Evolutionary conservation across 2,113 vertebrate species (phyloP).

Genomic region (Atrichornis clamosus): DNA sequence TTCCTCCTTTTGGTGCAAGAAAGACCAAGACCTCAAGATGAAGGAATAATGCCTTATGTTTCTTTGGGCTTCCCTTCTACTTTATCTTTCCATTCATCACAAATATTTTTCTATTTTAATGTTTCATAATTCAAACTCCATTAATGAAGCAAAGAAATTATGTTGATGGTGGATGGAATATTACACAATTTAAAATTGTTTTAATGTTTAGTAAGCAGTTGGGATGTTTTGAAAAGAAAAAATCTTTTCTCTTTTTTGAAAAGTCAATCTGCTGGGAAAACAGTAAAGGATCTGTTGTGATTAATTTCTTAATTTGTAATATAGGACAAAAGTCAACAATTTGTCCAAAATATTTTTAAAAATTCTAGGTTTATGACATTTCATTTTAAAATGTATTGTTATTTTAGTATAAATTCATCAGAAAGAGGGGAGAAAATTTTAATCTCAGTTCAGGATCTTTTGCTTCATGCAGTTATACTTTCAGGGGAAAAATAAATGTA

Average conservation of each 20-base stretch:
- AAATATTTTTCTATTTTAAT: background rate
- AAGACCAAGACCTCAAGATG: background rate
- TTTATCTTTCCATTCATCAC: background rate
- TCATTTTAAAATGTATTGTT: background rate
- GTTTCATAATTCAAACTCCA: background rate
- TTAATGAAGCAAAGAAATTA: background rate
- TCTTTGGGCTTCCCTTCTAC: background rate
- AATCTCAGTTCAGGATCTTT: background rate
- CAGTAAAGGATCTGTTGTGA: fast-evolving
- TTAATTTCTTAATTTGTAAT: background rate
- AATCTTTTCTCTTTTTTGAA: background rate
- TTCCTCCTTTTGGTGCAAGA: background rate
- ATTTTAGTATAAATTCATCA: background rate
- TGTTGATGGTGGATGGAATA: background rate
- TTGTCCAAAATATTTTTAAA: background rate
- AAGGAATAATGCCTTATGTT: background rate
- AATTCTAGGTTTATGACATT: background rate
- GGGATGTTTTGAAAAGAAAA: background rate
- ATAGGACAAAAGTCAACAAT: background rate
- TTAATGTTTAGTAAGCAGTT: background rate
- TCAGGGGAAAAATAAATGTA: background rate
- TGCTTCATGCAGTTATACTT: background rate
- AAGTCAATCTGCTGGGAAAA: background rate
- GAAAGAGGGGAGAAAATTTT: background rate
- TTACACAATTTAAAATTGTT: background rate